Evolutionary conservation across 2,113 vertebrate species (phyloP), one percentile per base, ranked within the genome.

Genomic region (Platanista minor): DNA sequence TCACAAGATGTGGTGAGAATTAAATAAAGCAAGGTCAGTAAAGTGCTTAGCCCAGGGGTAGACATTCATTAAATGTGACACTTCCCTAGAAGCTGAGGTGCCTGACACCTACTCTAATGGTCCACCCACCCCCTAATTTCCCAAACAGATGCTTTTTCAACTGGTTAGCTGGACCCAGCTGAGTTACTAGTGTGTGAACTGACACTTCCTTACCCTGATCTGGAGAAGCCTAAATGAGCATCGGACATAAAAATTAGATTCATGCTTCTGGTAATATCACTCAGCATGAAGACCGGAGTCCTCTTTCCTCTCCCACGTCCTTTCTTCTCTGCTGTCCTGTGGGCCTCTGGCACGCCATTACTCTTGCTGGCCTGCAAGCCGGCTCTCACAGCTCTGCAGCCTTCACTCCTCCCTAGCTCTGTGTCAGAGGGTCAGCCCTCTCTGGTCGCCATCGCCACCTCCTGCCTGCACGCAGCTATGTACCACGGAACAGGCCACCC

Each of bases 381-480:
- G 0, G 12, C 52, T 27, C 20, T 61, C 23, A 27, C 64, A 20
- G 43, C 43, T 54, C 25, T 62, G 64, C 18, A 13, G 41, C 5
- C 36, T 31, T 46, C 27, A n/a, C 33, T 18, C 21, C 69, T 8
- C 77, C 77, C 77, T 17, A 39, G 85, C 33, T 10, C 61, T 1
- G 0, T 3, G 61, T 33, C 39, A 23, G 10, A 21, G 49, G 33
- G 10, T 23, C 59, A 31, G 43, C 18, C 29, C 15, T 83, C 46
- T 36, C 33, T 33, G 12, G 31, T 20, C n/a, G n/a, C 78, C 3
- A 0, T 15, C 4, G 54, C 6, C 33, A 13, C 17, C 20, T 39
- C 17, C 52, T 11, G 23, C 21, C 21, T 3, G 4, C 4, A 27
- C 0, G 1, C 3, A 80, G 64, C 13, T 71, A 23, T 2, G 23